A percentile compares a stretch with the other conserved stretches of the same genome.
Evolutionary conservation across 2,888 invertebrate species (phyloP).

Genomic region (Rhabditophanes sp.): DNA sequence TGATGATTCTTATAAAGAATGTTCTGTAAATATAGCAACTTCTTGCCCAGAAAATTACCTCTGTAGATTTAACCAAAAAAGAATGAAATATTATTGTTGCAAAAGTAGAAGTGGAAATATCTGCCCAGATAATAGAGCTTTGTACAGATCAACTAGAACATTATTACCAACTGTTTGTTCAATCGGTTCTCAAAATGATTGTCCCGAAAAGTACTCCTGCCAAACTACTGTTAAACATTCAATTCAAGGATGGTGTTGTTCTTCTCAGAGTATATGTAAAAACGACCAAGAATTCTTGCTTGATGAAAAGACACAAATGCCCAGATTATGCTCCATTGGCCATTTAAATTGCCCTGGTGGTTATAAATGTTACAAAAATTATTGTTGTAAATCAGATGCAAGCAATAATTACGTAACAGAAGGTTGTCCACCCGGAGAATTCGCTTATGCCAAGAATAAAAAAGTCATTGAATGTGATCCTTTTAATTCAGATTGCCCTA

Average conservation of each 20-base stretch:
- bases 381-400: conserved; percentile 34
- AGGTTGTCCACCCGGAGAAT: conserved; percentile 35
- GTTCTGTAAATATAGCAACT: conserved; percentile 32
- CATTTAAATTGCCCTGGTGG: conserved; percentile 28
- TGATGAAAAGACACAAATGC: conserved; percentile 35
- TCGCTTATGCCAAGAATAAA: conserved; percentile 23
- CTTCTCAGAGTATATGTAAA: conserved; percentile 29
- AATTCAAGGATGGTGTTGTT: conserved; percentile 36
- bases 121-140: conserved; percentile 31
- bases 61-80: conserved; percentile 27
- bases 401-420: conserved; percentile 19
- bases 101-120: conserved; percentile 34
- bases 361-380: conserved; percentile 30
- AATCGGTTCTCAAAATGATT: conserved; percentile 12
- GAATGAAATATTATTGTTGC: conserved; percentile 37
- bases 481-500: conserved; percentile 28
- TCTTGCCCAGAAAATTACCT: conserved; percentile 34
- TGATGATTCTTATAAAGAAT: conserved; percentile 32
- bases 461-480: conserved; percentile 35
- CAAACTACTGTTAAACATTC: conserved; percentile 25
- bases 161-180: conserved; percentile 24
- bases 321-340: conserved; percentile 31
- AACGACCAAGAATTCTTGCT: conserved; percentile 28
- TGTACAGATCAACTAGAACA: conserved; percentile 25
- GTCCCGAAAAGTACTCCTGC: conserved; percentile 30